A percentile compares a stretch with the other conserved stretches of the same genome.
Evolutionary conservation across 2,888 invertebrate species (phyloP).

Genomic region (Diloba caeruleocephala): DNA sequence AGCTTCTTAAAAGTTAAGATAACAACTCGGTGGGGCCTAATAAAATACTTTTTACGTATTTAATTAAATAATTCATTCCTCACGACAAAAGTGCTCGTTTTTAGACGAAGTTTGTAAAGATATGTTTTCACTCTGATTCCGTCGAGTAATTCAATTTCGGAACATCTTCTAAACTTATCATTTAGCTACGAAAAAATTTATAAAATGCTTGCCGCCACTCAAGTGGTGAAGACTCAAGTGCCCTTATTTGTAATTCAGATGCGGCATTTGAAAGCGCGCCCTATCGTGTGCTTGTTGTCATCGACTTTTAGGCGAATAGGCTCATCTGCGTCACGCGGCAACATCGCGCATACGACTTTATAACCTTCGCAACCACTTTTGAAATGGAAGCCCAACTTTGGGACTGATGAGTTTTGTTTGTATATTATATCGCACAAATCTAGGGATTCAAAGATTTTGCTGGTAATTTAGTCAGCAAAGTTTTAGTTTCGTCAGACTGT

Average conservation of each 20-base stretch:
- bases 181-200: conserved; percentile 49
- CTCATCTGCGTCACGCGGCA: conserved; percentile 36
- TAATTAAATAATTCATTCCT: conserved; percentile 45
- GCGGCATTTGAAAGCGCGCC: conserved; percentile 53
- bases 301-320: conserved; percentile 47
- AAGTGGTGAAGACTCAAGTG: conserved; percentile 50
- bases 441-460: conserved; percentile 1
- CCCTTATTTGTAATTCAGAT: conserved; percentile 72
- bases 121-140: conserved; percentile 47
- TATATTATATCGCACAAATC: conserved; percentile 17
- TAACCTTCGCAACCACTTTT: conserved; percentile 37
- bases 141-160: conserved; percentile 52
- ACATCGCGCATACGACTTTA: conserved; percentile 42
- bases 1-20: conserved; percentile 34
- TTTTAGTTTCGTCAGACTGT: conserved; percentile 3
- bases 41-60: conserved; percentile 47
- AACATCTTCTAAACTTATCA: conserved; percentile 45
- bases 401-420: conserved; percentile 37
- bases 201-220: conserved; percentile 36
- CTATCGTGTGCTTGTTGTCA: conserved; percentile 42
- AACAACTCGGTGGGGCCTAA: conserved; percentile 25
- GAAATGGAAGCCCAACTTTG: conserved; percentile 45
- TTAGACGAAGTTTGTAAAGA: conserved; percentile 42
- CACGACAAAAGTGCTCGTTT: conserved; percentile 34
- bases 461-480: conserved; percentile 1